These are phyloP conservation scores for Sycophila texana DNA, from an alignment of 2,888 invertebrate genomes.

Conservation along the genomic window DNA sequence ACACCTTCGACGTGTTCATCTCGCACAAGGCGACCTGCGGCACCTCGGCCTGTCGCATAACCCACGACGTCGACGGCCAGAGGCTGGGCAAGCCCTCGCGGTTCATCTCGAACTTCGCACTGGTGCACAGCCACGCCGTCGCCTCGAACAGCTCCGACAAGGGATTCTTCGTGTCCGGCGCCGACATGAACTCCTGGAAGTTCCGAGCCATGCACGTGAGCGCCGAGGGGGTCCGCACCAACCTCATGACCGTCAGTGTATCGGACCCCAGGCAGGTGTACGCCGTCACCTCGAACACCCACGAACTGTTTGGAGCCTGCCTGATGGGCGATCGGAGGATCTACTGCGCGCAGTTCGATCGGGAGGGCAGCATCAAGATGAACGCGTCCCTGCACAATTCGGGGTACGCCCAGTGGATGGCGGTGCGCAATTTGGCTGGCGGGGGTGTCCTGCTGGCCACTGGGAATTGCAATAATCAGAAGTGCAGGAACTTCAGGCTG, in stretches of 20 bases:
- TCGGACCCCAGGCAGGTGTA: constrained; percentile 43
- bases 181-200: constrained; percentile 45
- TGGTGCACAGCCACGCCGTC: constrained; percentile 2
- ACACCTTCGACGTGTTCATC: constrained; percentile 39
- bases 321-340: constrained; percentile 27
- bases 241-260: constrained; percentile 39
- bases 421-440: constrained; percentile 34
- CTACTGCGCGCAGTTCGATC: constrained; percentile 46
- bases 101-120: constrained; percentile 26
- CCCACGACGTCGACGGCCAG: constrained; percentile 26
- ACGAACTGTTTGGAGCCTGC: constrained; percentile 44
- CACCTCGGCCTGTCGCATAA: constrained; percentile 28
- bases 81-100: constrained; percentile 9
- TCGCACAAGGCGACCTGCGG: constrained; percentile 25
- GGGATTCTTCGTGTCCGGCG: constrained; percentile 42
- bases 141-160: not conserved
- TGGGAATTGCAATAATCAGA: constrained; percentile 37
- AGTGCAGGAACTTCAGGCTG: constrained; percentile 38
- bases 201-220: constrained; percentile 41
- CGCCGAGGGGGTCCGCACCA: not conserved
- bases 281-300: constrained; percentile 19
- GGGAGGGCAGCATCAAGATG: constrained; percentile 9
- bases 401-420: constrained; percentile 30
- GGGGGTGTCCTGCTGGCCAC: constrained; percentile 28
- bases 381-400: constrained; percentile 22